Evolutionary conservation across 2,888 invertebrate genomes (phyloP).

Genomic region (Limenitis camilla): DNA sequence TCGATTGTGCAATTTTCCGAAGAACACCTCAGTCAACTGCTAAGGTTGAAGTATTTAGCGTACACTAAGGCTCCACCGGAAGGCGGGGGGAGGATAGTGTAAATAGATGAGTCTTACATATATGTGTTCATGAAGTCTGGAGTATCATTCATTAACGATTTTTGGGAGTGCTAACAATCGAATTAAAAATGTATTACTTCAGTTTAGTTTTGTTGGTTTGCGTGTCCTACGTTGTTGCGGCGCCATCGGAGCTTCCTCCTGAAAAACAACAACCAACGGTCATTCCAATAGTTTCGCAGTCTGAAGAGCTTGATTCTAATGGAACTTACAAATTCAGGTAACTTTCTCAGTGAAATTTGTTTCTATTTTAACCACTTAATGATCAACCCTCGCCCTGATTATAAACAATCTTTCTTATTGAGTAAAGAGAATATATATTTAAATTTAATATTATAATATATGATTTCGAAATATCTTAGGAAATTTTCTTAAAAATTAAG

Average conservation of each 20-base stretch:
- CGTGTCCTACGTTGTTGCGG: conserved; percentile 33
- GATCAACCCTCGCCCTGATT: too few relatives aligned
- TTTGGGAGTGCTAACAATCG: conserved; percentile 41
- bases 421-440: too few relatives aligned
- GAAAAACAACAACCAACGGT: conserved; percentile 54
- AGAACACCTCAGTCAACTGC: conserved; percentile 64
- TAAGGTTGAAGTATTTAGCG: conserved; percentile 74
- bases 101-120: conserved; percentile 71
- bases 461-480: too few relatives aligned
- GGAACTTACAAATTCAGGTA: conserved; percentile 71
- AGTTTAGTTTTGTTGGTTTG: conserved; percentile 15
- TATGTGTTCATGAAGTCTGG: conserved; percentile 62
- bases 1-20: conserved; percentile 68
- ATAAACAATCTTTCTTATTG: too few relatives aligned
- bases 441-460: too few relatives aligned
- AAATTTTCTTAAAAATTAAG: too few relatives aligned
- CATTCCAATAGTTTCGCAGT: conserved; percentile 69
- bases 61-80: conserved; percentile 58
- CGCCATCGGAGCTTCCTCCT: conserved; percentile 43
- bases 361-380: too few relatives aligned
- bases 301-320: conserved; percentile 66
- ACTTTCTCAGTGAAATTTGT: background rate
- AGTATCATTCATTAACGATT: conserved; percentile 57
- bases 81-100: conserved; percentile 70
- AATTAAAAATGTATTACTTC: conserved; percentile 44